Base-by-base conservation (phyloP, 1,140 invertebrate species). In the Sarcophaga peregrina region DNA sequence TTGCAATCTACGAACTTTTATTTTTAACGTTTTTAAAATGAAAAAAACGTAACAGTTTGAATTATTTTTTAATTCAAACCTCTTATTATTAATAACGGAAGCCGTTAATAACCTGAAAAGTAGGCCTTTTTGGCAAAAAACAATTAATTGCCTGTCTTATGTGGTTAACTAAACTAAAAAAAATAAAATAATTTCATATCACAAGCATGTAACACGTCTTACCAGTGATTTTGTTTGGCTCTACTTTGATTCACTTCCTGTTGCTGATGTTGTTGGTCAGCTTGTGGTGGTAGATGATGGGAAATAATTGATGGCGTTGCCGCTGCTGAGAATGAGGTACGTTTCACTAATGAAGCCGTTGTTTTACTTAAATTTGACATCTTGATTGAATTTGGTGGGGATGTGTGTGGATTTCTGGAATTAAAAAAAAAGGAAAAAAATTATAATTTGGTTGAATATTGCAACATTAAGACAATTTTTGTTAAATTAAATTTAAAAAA, bases 301-400 rank as follows among this genome's bases (percentile, higher is more conserved):
- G 83, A 75, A 10, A 86, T 85, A 83, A 86, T 47, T 45, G 83
- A 68, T 74, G 68, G 76, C 76, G 84, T 81, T 20, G 84, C 50
- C 7, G 88, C 85, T 9, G 86, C 86, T 5, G 87, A 86, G 82
- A 87, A 90, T 15, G 87, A 85, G 52, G 85, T 85, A 62, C 89
- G 87, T 54, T 86, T 88, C 80, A 89, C 87, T 82, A 90, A 85
- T 72, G 87, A 85, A 5, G 84, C 81, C 68, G 84, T 80, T 20
- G 87, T 86, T 80, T 85, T 87, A 84, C 86, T 75, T 86, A 90
- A 84, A 78, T 85, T 80, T 74, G 88, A 88, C 88, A 90, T 90
- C 82, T 78, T 47, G 8, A 52, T 10, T 13, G 5, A 52, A 13
- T 25, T 68, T 20, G 8, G 20, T 1, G 17, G n/a, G 7, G 9